Evolutionary conservation across 2,113 vertebrate species (phyloP).

Genomic region (Romanogobio albipinnatus): DNA sequence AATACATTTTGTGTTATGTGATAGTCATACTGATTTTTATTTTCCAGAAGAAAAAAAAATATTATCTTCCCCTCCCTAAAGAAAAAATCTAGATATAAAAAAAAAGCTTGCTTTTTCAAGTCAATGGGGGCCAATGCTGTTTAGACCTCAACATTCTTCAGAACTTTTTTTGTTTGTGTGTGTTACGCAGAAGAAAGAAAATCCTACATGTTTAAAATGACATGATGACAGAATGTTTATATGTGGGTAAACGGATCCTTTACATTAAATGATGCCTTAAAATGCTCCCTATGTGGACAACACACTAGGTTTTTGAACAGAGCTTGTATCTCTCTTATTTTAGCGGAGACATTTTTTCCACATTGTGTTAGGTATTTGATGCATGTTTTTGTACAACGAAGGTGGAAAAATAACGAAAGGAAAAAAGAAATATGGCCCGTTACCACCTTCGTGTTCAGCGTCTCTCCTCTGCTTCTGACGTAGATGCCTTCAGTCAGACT

Average conservation of each 20-base stretch:
- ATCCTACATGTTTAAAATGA: neutral
- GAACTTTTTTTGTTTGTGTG: too few species aligned
- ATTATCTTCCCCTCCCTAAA: too few species aligned
- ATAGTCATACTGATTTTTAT: too few species aligned
- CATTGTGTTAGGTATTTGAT: neutral
- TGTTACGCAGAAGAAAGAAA: neutral
- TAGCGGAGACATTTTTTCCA: constrained; percentile 4
- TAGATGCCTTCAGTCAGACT: neutral
- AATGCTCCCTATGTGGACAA: neutral
- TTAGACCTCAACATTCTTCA: too few species aligned
- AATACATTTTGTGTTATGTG: too few species aligned
- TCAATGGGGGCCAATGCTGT: too few species aligned
- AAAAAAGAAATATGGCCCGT: neutral
- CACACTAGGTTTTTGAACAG: neutral
- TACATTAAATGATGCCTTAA: neutral
- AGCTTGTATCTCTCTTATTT: neutral
- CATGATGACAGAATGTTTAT: neutral
- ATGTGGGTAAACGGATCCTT: neutral
- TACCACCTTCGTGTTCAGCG: neutral
- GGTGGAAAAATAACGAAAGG: constrained; percentile 18
- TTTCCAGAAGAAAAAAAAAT: too few species aligned
- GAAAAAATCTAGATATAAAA: too few species aligned
- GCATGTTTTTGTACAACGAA: constrained; percentile 12
- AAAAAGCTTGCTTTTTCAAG: too few species aligned
- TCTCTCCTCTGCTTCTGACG: neutral